Evolutionary conservation across 2,113 vertebrate species (phyloP).

Genomic region (Camelus bactrianus): DNA sequence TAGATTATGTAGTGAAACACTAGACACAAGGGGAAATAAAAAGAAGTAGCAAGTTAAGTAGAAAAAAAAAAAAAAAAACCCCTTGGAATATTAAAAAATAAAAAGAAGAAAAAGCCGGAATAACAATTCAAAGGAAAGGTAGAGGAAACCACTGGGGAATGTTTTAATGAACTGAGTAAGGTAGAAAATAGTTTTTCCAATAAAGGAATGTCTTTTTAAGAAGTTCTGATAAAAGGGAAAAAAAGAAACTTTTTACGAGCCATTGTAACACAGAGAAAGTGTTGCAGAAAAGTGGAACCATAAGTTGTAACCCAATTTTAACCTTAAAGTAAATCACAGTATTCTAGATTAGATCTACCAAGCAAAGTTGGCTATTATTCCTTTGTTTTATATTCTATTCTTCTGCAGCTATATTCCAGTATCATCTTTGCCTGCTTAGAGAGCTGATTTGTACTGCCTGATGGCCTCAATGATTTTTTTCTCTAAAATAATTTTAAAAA

Average conservation of each 20-base stretch:
- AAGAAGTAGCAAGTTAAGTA: neutral
- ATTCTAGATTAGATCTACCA: neutral
- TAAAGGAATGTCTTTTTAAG: neutral
- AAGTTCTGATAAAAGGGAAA: neutral
- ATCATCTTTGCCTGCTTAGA: conserved; percentile 13
- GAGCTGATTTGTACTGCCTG: neutral
- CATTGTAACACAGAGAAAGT: neutral
- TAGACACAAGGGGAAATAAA: neutral
- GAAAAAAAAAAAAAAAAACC: neutral
- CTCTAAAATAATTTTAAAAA: neutral
- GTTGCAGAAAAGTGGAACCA: neutral
- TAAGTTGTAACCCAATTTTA: neutral
- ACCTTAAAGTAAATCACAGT: neutral
- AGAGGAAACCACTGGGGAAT: neutral
- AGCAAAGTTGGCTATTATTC: neutral
- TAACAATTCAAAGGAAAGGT: neutral
- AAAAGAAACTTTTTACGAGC: neutral
- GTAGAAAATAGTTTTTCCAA: neutral
- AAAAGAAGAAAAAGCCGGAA: neutral
- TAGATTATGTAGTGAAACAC: neutral
- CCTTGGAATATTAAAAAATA: neutral
- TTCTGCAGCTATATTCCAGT: neutral
- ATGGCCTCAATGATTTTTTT: neutral
- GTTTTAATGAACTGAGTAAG: neutral
- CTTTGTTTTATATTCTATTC: conserved; percentile 17